These are phyloP conservation scores for Trilocha varians DNA, from an alignment of 2,888 invertebrate genomes.

Conservation along the genomic window DNA sequence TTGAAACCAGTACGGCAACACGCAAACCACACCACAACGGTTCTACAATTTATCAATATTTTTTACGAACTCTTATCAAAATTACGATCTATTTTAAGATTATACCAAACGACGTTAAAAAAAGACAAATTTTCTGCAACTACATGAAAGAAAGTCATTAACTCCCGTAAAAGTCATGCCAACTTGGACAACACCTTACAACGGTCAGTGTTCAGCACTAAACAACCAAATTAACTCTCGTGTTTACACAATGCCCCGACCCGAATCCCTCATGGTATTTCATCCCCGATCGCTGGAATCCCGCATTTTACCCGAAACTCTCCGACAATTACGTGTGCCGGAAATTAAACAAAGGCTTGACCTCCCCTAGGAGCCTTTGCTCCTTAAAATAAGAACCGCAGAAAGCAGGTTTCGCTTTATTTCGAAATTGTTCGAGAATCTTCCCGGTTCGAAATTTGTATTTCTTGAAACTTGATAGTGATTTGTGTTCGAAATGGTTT, in stretches of 20 bases:
- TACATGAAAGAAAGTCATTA: no score
- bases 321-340: conserved; percentile 32
- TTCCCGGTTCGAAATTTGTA: background rate
- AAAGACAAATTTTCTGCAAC: no score
- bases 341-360: conserved; percentile 41
- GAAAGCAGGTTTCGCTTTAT: background rate
- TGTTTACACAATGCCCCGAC: conserved; percentile 5
- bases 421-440: background rate
- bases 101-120: no score
- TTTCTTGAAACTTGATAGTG: no score
- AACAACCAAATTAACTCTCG: conserved; percentile 1
- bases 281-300: conserved; percentile 2
- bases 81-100: no score
- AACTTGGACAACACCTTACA: background rate
- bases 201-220: background rate
- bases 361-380: conserved; percentile 12
- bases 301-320: conserved; percentile 9
- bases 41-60: no score
- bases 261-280: conserved; percentile 5
- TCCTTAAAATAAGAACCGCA: background rate
- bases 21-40: no score
- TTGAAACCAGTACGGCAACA: no score
- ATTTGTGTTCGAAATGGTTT: no score
- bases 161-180: no score
- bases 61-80: no score